phyloP scores from a whole-genome alignment of 2,113 vertebrate genomes.

The Larimichthys polyactis region DNA sequence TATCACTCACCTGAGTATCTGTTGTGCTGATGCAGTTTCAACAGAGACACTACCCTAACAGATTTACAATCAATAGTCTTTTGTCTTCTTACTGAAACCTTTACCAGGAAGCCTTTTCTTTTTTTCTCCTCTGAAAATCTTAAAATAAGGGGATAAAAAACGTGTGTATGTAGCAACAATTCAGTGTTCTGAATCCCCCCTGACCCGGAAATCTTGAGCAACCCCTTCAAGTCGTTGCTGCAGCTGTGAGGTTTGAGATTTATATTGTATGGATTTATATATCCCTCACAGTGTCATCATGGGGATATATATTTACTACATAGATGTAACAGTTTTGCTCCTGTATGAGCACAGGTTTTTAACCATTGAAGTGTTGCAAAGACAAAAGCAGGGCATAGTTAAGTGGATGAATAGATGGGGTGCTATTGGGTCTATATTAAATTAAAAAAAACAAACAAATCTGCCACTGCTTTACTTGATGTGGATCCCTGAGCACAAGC shows the following conservation, averaged over 20 bases:
- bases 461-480: background rate
- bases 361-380: conserved; percentile 7
- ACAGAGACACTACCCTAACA: background rate
- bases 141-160: background rate
- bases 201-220: background rate
- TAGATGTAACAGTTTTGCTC: background rate
- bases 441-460: background rate
- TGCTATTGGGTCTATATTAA: conserved; percentile 14
- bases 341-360: background rate
- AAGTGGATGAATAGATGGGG: conserved; percentile 11
- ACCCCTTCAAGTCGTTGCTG: background rate
- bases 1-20: too few species aligned
- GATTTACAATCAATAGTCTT: background rate
- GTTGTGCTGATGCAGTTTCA: background rate
- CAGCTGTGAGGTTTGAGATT: background rate
- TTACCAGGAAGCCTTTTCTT: background rate
- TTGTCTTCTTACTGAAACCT: background rate
- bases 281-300: background rate
- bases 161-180: background rate
- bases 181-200: background rate
- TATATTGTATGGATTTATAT: background rate
- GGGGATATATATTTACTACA: background rate
- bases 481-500: conserved; percentile 23
- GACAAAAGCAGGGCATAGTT: conserved; percentile 29
- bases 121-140: background rate